These are phyloP conservation scores for Micromussa lordhowensis DNA, from an alignment of 92 coral and sea anemone species.

Conservation along the genomic window DNA sequence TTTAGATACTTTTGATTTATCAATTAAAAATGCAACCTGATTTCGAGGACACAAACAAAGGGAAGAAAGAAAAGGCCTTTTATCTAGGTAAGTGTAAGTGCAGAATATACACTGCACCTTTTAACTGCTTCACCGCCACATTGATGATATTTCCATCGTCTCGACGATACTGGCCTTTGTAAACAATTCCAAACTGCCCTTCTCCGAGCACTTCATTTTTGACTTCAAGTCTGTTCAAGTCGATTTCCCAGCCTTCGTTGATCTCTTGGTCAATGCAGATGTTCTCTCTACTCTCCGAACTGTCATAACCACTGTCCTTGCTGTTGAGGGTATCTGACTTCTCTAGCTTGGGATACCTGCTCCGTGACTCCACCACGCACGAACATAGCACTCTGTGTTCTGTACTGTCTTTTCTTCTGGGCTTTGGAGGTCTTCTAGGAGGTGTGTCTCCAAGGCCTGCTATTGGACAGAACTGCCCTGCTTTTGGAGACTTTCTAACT, in stretches of 20 bases:
- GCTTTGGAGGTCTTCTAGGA: slow-evolving; percentile 27
- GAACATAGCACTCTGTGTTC: not conserved
- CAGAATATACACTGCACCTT: not conserved
- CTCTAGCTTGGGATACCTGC: not conserved
- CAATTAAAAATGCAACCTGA: too few relatives aligned
- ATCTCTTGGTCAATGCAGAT: not conserved
- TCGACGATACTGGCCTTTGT: slow-evolving; percentile 1
- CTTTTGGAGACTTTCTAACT: not conserved
- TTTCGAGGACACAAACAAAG: too few relatives aligned
- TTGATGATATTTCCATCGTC: not conserved
- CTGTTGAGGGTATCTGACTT: not conserved
- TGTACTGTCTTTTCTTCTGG: not conserved
- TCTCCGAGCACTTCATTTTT: slow-evolving; percentile 2
- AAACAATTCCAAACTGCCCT: slow-evolving; percentile 33
- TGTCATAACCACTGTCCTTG: slow-evolving; percentile 25
- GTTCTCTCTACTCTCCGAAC: slow-evolving; percentile 19
- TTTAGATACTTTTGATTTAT: too few relatives aligned
- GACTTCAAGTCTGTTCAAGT: not conserved
- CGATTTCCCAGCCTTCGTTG: slow-evolving; percentile 15
- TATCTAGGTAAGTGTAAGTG: not conserved
- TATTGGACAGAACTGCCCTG: not conserved
- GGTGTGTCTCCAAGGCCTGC: not conserved
- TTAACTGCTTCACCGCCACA: slow-evolving; percentile 34
- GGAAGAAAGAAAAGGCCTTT: too few relatives aligned
- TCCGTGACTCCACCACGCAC: not conserved